A percentile compares a stretch with the other conserved stretches of the same genome.
Evolutionary conservation across 2,113 vertebrate genomes (phyloP).

Genomic region (Periophthalmodon schlosseri): DNA sequence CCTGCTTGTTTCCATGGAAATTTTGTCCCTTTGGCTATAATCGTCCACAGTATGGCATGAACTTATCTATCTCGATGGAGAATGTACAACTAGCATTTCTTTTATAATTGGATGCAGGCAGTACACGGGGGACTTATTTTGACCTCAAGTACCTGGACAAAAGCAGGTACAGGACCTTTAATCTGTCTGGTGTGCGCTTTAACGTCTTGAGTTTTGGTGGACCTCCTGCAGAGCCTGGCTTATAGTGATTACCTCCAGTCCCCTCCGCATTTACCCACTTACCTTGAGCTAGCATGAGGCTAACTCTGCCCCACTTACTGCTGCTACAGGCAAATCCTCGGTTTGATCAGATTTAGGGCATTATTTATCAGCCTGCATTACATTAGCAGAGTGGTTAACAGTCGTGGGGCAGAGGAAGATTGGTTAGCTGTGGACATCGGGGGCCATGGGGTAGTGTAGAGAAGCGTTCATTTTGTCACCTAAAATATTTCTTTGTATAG

Average conservation of each 20-base stretch:
- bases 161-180: not conserved
- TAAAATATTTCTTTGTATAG: too few species aligned
- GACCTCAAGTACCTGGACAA: too few species aligned
- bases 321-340: conserved; percentile 15
- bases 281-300: conserved; percentile 15
- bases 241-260: not conserved
- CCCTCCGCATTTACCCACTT: not conserved
- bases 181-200: conserved; percentile 1
- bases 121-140: too few species aligned
- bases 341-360: conserved; percentile 6
- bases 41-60: too few species aligned
- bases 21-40: too few species aligned
- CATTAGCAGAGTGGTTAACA: not conserved
- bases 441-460: too few species aligned
- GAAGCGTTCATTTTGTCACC: too few species aligned
- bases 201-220: not conserved
- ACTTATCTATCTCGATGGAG: too few species aligned
- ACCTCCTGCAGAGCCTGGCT: not conserved
- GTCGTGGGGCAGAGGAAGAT: not conserved
- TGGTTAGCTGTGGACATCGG: too few species aligned
- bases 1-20: too few species aligned
- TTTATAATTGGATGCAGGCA: too few species aligned
- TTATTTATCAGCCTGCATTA: conserved; percentile 24
- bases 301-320: conserved; percentile 13
- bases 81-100: too few species aligned